Base-by-base conservation (phyloP, 2,888 invertebrate species). In the Megalurothrips usitatus region DNA sequence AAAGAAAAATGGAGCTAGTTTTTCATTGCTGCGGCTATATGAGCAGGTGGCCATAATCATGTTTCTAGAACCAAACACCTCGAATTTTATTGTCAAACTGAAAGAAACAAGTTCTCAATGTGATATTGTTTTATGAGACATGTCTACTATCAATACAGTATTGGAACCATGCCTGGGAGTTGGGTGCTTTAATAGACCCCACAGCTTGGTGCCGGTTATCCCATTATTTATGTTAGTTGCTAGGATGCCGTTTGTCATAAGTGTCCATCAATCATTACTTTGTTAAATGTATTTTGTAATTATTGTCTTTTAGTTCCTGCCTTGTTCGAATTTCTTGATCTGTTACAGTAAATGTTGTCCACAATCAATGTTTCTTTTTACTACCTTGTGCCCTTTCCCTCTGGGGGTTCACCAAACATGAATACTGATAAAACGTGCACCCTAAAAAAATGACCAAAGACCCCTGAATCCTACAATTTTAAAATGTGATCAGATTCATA, bases 321-420 rank as follows among this genome's bases (percentile, higher is more conserved):
- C 12, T 23, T 75, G 68, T 75, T 23, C 11, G 10, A 23, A 75
- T 10, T 75, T 23, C 68, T 10, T 75, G 68, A 75, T 23, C 26
- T 12, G 68, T 75, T 75, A 12, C 68, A 75, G 23, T 75, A 75
- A 12, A 75, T 75, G 68, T 75, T 75, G 68, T 26, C 68, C 17
- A 19, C 58, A 58, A 17, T 58, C 58, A 17, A 1, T 58, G 1
- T 19, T n/a, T 19, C n/a, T 78, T n/a, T 34, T 78, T 8, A 19
- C 12, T 8, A 12, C 28, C 19, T 78, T 8, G 14, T 78, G 34
- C 34, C 34, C 34, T 43, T 43, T 43, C 34, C 34, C 34, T 43
- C 2, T 4, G 2, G 6, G 34, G 34, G 6, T 43, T 43, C 34
- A 43, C 34, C 34, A 43, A 43, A 43, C 34, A 43, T 6, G 6